Base-by-base conservation (phyloP, 2,797 vertebrate genomes). In the Fistularia commersonii region DNA sequence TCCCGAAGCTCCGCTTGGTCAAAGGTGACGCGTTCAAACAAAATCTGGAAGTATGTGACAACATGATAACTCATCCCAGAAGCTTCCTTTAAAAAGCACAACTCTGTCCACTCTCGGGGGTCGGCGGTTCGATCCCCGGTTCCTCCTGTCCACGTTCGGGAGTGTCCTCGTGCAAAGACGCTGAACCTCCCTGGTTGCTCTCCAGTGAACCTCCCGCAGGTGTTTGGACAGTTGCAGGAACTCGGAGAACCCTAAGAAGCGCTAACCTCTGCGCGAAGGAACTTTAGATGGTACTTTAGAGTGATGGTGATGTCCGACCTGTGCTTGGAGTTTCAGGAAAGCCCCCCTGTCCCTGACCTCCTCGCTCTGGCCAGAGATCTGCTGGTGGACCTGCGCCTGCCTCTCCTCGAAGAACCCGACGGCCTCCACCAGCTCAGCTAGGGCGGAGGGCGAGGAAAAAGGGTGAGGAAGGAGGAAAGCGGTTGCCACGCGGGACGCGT, bases 251-350 rank as follows among this genome's bases (percentile, higher is more conserved):
- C 23, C 23, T 23, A 4, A 23, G 23, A 23, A 23, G 23, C 23
- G 23, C 23, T 32, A 7, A 8, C 32, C 3, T 8, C 13, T 7
- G 14, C 3, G 35, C n/a, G 3, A 56, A 1, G 32, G 39, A 43
- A 23, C 7, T 11, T 6, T 42, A 12, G 3, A 36, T 8, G 2
- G 35, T 8, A 32, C 38, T 39, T 13, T 13, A 23, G 37, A 39
- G 32, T 39, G 41, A 43, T 34, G 32, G 7, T 45, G 5, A 44
- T 7, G 33, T 60, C 65, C 59, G 51, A 92, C 91, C 86, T 91
- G 87, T 52, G 91, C 83, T 65, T 92, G 91, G 42, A 92, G 88
- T 70, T 91, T 77, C 55, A 92, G 62, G 65, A 92, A 92, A 8
- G 83, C 72, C 57, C 86, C 63, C 36, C 79, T 81, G 36, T 90